Evolutionary conservation across 1,140 invertebrate species (phyloP), one percentile per base, ranked within the genome.

Genomic region (Palaemon carinicauda): DNA sequence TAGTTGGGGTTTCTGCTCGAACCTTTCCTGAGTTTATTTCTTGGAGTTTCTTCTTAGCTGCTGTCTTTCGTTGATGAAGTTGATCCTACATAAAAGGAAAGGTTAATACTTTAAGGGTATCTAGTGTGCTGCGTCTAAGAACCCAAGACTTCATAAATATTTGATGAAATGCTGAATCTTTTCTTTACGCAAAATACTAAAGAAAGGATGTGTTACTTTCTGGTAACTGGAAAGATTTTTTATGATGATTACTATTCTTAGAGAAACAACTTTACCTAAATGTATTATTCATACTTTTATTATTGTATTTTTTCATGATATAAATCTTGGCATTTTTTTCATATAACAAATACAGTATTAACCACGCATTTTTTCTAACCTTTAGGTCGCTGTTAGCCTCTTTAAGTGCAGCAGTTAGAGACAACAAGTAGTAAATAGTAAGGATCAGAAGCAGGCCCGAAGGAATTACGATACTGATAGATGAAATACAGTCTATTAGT

Each of bases 351-450:
- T n/a, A n/a, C n/a, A n/a, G n/a, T n/a, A n/a, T n/a, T n/a, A n/a
- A n/a, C n/a, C n/a, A n/a, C n/a, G n/a, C n/a, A n/a, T n/a, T n/a
- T 15, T 21, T 10, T 71, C 89, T 92, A 92, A 94, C 95, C 93
- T 96, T 96, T 90, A 99, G 92, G 91, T 99, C 97, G 89, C 96
- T 96, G 91, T 99, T 99, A 1, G 98, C 96, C 92, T 98, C 97
- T 89, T 96, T 93, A 14, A 99, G 92, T 1, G 97, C 96, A 71
- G 95, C 94, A 1, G 97, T 97, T 19, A 98, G 92, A 1, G 97
- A 98, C 7, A 96, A 93, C 89, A 99, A 93, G 90, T 99, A 99
- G 92, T 99, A 99, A 90, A 99, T 99, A 71, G 98, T 96, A n/a
- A 99, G 93, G 87, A 97, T 94, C 80, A 99, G 93, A 3, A 99